Evolutionary conservation across 2,113 vertebrate genomes (phyloP).

Genomic region (Canis aureus): DNA sequence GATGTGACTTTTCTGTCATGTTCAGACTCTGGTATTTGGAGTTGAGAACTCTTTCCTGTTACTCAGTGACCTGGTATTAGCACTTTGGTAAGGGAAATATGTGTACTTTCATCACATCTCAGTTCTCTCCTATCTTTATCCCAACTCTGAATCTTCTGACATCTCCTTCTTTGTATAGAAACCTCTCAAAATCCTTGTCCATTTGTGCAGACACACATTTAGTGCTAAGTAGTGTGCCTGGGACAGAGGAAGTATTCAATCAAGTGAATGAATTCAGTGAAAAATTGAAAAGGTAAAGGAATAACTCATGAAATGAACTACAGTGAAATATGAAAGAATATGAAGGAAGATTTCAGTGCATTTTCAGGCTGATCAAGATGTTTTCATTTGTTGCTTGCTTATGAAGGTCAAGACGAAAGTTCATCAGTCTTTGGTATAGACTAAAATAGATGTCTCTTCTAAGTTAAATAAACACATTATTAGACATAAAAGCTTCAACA

Average conservation of each 20-base stretch:
- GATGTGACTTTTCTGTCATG: background rate
- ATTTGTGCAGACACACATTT: background rate
- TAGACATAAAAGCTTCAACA: constrained; percentile 35
- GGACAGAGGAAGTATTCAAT: background rate
- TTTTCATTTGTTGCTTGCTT: background rate
- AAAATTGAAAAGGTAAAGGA: background rate
- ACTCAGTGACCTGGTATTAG: background rate
- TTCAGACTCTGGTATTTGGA: background rate
- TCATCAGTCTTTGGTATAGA: background rate
- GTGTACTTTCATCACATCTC: background rate
- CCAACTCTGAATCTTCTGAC: background rate
- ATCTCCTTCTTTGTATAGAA: background rate
- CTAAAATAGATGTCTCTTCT: background rate
- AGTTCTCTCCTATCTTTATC: background rate
- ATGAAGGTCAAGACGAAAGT: background rate
- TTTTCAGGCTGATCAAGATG: background rate
- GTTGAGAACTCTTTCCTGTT: background rate
- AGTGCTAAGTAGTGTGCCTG: background rate
- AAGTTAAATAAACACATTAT: constrained; percentile 17
- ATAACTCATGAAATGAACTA: background rate
- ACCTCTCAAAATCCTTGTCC: background rate
- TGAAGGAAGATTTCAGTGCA: background rate
- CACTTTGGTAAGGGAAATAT: background rate
- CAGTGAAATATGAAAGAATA: background rate
- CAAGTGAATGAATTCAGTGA: background rate